Conservation (phyloP, 1,140 invertebrate genomes). For the Drosophila insularis region DNA sequence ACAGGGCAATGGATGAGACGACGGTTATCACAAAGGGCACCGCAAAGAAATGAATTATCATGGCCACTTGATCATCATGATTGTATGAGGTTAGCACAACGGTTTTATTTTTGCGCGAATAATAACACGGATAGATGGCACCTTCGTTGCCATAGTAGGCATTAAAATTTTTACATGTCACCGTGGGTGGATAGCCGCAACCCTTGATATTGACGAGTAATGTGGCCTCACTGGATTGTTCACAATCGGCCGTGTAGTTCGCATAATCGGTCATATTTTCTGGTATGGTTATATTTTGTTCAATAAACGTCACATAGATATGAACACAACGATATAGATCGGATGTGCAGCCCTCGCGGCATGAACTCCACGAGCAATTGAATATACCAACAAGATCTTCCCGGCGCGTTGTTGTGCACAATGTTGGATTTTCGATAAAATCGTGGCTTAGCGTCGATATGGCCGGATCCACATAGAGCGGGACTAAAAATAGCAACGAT, state of each 20-base stretch:
- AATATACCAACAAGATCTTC: conserved; percentile 90
- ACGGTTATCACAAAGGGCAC: conserved; percentile 91
- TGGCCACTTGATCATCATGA: conserved; percentile 89
- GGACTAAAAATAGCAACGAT: conserved; percentile 92
- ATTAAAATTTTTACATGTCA: conserved; percentile 93
- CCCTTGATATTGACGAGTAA: conserved; percentile 91
- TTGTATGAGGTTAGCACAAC: conserved; percentile 92
- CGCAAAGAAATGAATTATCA: conserved; percentile 91
- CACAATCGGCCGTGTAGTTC: conserved; percentile 78
- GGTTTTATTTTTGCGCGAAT: conserved; percentile 90
- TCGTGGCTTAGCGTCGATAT: conserved; percentile 93
- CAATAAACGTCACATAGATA: conserved; percentile 89
- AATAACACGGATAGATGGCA: conserved; percentile 91
- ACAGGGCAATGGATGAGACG: conserved; percentile 91
- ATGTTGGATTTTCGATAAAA: conserved; percentile 90
- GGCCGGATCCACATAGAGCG: conserved; percentile 94
- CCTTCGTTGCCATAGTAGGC: conserved; percentile 89
- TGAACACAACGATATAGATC: conserved; percentile 93
- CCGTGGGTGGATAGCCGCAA: conserved; percentile 93
- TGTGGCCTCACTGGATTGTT: conserved; percentile 85
- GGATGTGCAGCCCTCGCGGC: conserved; percentile 93
- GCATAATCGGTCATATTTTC: conserved; percentile 77
- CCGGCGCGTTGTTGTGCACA: conserved; percentile 89
- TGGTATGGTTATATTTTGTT: conserved; percentile 80
- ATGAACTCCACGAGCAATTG: conserved; percentile 94